Conservation (phyloP, 2,113 vertebrate genomes). For the Uropsilus gracilis region DNA sequence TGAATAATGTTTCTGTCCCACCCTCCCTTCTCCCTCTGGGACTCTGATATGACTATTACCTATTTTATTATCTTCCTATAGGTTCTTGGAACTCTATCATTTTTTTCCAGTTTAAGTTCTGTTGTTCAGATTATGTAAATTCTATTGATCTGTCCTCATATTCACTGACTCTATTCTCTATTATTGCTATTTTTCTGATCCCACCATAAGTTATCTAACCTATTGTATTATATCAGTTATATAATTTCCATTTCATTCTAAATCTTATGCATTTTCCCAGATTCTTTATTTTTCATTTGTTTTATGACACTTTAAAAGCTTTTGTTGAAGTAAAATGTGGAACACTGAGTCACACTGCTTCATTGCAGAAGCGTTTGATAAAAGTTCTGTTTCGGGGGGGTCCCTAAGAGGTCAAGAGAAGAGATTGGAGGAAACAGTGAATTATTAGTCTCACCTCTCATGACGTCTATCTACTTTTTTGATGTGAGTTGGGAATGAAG, state of each 20-base stretch:
- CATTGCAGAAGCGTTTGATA: neutral
- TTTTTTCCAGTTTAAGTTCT: neutral
- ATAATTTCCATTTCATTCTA: neutral
- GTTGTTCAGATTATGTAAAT: neutral
- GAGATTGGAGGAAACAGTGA: neutral
- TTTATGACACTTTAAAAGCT: constrained; percentile 9
- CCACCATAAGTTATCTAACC: neutral
- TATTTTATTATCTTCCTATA: constrained; percentile 24
- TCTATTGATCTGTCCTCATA: neutral
- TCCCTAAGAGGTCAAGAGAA: neutral
- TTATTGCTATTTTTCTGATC: neutral
- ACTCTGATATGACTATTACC: neutral
- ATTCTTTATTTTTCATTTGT: neutral
- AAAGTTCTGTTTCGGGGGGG: neutral
- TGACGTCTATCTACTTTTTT: neutral
- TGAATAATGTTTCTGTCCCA: neutral
- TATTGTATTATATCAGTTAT: neutral
- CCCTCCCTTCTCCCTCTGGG: neutral
- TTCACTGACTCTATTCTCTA: neutral
- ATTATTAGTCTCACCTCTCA: neutral
- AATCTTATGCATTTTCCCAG: neutral
- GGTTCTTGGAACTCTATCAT: neutral
- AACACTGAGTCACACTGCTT: neutral
- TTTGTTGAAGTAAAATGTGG: neutral
- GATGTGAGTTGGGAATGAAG: neutral